Evolutionary conservation across 1,140 invertebrate genomes (phyloP), one percentile per base, ranked within the genome.

Genomic region (Gryllus bimaculatus): DNA sequence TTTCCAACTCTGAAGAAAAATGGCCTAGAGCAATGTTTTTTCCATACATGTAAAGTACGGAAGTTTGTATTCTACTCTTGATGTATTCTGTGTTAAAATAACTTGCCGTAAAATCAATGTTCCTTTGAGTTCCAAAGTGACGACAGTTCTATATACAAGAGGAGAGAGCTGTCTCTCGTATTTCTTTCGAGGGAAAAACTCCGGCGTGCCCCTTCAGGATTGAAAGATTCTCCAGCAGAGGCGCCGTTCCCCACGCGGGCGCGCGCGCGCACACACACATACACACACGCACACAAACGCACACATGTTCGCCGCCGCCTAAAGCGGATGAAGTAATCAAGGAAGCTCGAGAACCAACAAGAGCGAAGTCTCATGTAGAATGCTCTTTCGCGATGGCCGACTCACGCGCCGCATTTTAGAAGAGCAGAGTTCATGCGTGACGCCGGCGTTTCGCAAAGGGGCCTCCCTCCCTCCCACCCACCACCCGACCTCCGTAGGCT

Each of bases 41-140:
- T 66, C 7, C 54, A 7, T 66, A 66, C 54, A 66, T 66, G 54
- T 66, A 66, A 66, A 66, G 54, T 66, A 66, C 54, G 54, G 54
- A 66, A 66, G 10, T 66, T 66, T 66, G 54, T 66, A 66, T 66
- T 66, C 54, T 66, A 10, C 54, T 66, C 54, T 18, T 66, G 54
- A 66, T 66, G 54, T 66, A 66, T 66, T 66, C 54, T 66, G 54
- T 66, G 54, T 66, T 66, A 66, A 66, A 66, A 66, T 66, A 66
- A 66, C 54, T 66, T 66, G 10, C 54, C 54, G 54, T 18, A 66
- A 66, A 66, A 66, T 66, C 54, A 66, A 66, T 66, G 54, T 66
- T 66, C 54, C 54, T 66, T 39, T 39, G 26, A 39, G 54, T 66
- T 66, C 7, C 10, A 66, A 66, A 66, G 54, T 66, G 54, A 66